Percentiles rank a stretch among this genome's conserved stretches.
Evolutionary conservation across 2,888 invertebrate species (phyloP).

Genomic region (Phaedon cochleariae): DNA sequence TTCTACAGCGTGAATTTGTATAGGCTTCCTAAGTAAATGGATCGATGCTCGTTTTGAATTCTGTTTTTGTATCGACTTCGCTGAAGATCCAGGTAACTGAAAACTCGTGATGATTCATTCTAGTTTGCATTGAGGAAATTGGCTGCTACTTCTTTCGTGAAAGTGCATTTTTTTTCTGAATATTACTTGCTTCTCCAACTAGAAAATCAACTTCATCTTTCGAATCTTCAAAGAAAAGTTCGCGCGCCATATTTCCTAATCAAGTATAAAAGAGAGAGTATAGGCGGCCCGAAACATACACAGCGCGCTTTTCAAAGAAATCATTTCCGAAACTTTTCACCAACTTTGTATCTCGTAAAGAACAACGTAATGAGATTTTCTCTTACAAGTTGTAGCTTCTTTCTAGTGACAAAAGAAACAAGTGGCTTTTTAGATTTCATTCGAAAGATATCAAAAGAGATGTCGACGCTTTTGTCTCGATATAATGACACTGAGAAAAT

Average conservation of each 20-base stretch:
- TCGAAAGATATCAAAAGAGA: conserved; percentile 26
- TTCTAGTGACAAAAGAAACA: conserved; percentile 33
- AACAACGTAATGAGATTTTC: conserved; percentile 35
- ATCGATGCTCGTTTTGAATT: too few relatives aligned
- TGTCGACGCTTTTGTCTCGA: conserved; percentile 20
- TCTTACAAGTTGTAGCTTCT: conserved; percentile 27
- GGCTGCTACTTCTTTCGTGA: not conserved
- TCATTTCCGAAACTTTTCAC: conserved; percentile 29
- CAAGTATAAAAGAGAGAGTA: conserved; percentile 31
- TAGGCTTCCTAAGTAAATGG: too few relatives aligned
- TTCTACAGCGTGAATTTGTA: too few relatives aligned
- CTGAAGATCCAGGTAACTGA: too few relatives aligned
- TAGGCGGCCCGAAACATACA: conserved; percentile 13
- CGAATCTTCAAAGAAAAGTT: conserved; percentile 22
- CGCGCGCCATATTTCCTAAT: conserved; percentile 28
- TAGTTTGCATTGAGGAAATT: not conserved
- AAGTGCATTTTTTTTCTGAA: not conserved
- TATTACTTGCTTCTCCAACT: conserved; percentile 5
- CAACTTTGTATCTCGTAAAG: conserved; percentile 34
- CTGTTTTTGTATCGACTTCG: too few relatives aligned
- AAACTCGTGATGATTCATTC: too few relatives aligned
- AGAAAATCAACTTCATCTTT: conserved; percentile 23
- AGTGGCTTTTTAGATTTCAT: conserved; percentile 32
- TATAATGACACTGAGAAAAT: conserved; percentile 23
- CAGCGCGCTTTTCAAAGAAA: conserved; percentile 29